These are phyloP conservation scores for Antitype chi DNA, from an alignment of 2,888 invertebrate species.

Conservation along the genomic window DNA sequence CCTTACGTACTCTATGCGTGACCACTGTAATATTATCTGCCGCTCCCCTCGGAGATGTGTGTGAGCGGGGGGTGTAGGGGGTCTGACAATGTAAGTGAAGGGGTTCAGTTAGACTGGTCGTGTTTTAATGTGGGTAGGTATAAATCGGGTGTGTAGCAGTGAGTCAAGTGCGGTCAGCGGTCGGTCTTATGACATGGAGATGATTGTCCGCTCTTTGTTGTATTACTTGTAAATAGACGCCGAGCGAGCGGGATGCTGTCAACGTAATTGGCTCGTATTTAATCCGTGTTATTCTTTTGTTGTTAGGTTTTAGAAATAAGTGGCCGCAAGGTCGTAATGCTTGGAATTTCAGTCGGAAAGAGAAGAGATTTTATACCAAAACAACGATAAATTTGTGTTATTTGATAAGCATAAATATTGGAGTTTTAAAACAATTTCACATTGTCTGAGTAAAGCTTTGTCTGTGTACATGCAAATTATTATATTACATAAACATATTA, in stretches of 20 bases:
- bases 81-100: slow-evolving; percentile 42
- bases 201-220: slow-evolving; percentile 67
- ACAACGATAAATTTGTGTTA: neutral
- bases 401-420: neutral
- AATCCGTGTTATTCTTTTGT: slow-evolving; percentile 51
- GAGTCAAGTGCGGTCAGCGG: slow-evolving; percentile 70
- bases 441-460: neutral
- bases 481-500: neutral
- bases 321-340: neutral
- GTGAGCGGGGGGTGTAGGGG: neutral
- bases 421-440: neutral
- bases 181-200: slow-evolving; percentile 65
- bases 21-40: slow-evolving; percentile 50
- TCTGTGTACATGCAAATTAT: neutral
- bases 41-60: slow-evolving; percentile 1
- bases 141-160: slow-evolving; percentile 62
- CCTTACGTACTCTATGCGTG: slow-evolving; percentile 58
- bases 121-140: slow-evolving; percentile 59
- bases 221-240: slow-evolving; percentile 65
- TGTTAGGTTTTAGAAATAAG: slow-evolving; percentile 21
- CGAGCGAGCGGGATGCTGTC: slow-evolving; percentile 29
- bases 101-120: slow-evolving; percentile 39
- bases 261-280: slow-evolving; percentile 55
- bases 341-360: neutral
- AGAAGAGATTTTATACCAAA: neutral